phyloP scores from a whole-genome alignment of 1,140 invertebrate species.

The Globodera ellingtonae region DNA sequence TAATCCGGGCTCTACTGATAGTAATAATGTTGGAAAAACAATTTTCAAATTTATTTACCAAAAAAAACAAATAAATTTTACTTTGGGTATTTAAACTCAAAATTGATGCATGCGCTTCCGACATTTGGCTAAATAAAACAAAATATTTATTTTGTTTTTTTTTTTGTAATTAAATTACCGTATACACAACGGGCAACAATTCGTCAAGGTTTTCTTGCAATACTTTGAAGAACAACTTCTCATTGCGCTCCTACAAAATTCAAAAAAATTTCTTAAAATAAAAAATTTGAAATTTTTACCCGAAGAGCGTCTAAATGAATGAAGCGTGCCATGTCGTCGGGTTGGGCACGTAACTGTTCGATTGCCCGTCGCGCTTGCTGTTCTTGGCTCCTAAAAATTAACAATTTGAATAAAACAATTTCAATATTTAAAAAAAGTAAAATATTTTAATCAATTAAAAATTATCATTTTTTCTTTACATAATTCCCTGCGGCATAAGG shows the following conservation, averaged over 20 bases:
- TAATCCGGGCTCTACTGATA: too few species aligned
- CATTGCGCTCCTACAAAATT: slow-evolving; percentile 79
- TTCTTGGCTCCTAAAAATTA: slow-evolving; percentile 81
- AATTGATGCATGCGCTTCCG: slow-evolving; percentile 16
- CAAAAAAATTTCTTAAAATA: too few species aligned
- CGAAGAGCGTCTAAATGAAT: slow-evolving; percentile 71
- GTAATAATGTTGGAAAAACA: too few species aligned
- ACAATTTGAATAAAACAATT: too few species aligned
- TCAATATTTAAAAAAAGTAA: too few species aligned
- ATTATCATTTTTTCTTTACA: neutral
- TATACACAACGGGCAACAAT: slow-evolving; percentile 92
- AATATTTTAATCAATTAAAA: slow-evolving; percentile 71
- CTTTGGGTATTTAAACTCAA: slow-evolving; percentile 25
- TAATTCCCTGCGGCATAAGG: slow-evolving; percentile 66
- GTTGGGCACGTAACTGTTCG: slow-evolving; percentile 81
- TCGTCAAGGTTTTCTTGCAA: slow-evolving; percentile 84
- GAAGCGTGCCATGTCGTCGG: slow-evolving; percentile 85
- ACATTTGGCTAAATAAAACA: slow-evolving; percentile 18
- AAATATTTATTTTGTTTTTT: too few species aligned
- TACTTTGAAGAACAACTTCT: slow-evolving; percentile 89
- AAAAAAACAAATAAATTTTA: neutral
- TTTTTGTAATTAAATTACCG: slow-evolving; percentile 74
- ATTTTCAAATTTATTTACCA: too few species aligned
- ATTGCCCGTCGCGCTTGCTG: slow-evolving; percentile 80
- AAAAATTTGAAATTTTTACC: too few species aligned